Evolutionary conservation across 2,888 invertebrate species (phyloP).

Genomic region (Parnassius smintheus): DNA sequence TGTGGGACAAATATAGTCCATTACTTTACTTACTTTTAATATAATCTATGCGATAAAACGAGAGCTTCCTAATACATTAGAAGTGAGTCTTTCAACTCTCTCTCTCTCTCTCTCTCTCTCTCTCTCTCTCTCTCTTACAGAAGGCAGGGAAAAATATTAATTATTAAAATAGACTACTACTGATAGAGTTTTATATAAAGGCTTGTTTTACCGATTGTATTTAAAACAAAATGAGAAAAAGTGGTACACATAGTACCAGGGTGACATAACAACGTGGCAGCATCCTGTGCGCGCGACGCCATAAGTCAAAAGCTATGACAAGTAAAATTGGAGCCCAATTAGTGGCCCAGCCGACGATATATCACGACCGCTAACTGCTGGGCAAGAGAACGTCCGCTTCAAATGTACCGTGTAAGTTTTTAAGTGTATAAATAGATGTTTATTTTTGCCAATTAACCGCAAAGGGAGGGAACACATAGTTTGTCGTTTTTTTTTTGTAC

Average conservation of each 20-base stretch:
- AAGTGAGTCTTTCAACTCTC: no score
- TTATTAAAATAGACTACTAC: no score
- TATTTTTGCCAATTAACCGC: slow-evolving; percentile 16
- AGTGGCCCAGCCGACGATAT: slow-evolving; percentile 33
- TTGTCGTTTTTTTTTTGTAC: slow-evolving; percentile 4
- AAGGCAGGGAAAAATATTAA: no score
- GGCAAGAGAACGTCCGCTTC: slow-evolving; percentile 7
- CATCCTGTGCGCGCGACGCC: slow-evolving; percentile 13
- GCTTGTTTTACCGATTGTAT: no score
- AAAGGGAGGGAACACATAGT: background rate
- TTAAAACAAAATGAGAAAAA: no score
- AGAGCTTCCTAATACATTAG: no score
- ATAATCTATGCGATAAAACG: no score
- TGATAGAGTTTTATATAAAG: no score
- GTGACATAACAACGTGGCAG: slow-evolving; percentile 13
- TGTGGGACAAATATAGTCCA: no score
- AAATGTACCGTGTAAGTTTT: slow-evolving; percentile 22
- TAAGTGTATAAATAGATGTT: slow-evolving; percentile 19
- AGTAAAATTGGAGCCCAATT: slow-evolving; percentile 41
- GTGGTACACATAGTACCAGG: slow-evolving; percentile 11
- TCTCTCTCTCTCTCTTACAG: no score
- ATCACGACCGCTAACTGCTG: slow-evolving; percentile 32
- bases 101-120: no score
- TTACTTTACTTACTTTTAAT: no score
- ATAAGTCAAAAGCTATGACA: slow-evolving; percentile 36